Evolutionary conservation across 2,797 vertebrate species (phyloP).

Genomic region (Sarcoramphus papa): DNA sequence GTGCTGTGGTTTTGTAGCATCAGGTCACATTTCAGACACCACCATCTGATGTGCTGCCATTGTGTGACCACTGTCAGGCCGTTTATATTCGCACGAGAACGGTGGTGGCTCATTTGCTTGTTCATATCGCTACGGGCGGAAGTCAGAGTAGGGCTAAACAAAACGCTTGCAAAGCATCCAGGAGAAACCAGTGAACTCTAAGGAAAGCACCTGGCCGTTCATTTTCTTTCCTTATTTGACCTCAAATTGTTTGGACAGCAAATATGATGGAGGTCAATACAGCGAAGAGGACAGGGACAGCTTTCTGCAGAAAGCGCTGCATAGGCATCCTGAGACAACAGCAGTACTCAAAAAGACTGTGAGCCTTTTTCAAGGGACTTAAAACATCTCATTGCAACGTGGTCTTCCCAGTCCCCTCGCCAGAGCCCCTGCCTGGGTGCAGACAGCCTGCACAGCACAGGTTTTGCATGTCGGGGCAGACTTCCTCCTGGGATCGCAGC

Average conservation of each 20-base stretch:
- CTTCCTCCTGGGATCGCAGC: not conserved
- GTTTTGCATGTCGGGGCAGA: not conserved
- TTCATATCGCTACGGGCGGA: accelerated
- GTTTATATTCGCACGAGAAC: accelerated
- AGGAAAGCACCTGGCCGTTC: not conserved
- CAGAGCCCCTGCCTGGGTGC: not conserved
- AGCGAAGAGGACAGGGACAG: not conserved
- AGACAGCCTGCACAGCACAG: accelerated
- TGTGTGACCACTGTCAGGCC: not conserved
- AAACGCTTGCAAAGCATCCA: not conserved
- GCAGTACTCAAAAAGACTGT: not conserved
- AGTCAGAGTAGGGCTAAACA: not conserved
- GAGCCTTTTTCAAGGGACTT: not conserved
- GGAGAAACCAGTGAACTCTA: not conserved
- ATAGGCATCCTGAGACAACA: not conserved
- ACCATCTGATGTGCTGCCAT: not conserved
- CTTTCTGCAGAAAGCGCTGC: not conserved
- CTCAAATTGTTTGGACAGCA: not conserved
- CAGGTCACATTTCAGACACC: not conserved
- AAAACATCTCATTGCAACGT: accelerated
- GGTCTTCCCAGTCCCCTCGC: not conserved
- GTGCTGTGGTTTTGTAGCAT: not conserved
- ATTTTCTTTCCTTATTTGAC: not conserved
- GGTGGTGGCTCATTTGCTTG: not conserved
- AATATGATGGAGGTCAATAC: accelerated